Conservation (phyloP, 2,888 invertebrate genomes). For the Dasysyrphus albostriatus region DNA sequence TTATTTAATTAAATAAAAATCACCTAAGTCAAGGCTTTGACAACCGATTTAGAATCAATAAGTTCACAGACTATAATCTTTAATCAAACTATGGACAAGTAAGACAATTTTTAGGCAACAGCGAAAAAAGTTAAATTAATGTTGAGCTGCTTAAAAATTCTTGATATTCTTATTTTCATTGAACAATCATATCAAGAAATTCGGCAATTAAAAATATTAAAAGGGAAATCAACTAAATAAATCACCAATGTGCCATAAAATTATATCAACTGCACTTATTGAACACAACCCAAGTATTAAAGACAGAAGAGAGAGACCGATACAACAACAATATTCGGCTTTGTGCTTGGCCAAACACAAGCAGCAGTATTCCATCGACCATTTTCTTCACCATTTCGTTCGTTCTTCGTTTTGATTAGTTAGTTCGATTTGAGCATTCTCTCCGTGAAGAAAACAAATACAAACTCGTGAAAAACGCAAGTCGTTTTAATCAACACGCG, state of each 20-base stretch:
- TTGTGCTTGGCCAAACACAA: constrained; percentile 44
- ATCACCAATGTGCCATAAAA: neutral
- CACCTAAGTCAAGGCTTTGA: no score
- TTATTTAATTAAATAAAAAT: no score
- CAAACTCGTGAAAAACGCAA: constrained; percentile 35
- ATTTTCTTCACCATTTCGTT: constrained; percentile 53
- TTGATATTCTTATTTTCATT: no score
- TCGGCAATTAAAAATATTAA: no score
- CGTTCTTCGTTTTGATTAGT: constrained; percentile 23
- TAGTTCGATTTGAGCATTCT: constrained; percentile 72
- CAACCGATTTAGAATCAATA: no score
- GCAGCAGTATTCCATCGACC: constrained; percentile 42
- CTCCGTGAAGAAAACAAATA: constrained; percentile 47
- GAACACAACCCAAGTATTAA: constrained; percentile 1
- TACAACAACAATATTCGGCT: constrained; percentile 8
- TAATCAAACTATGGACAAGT: no score
- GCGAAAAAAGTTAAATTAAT: no score
- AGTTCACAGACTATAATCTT: no score
- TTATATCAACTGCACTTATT: neutral
- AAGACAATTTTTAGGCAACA: no score
- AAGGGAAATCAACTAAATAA: no score
- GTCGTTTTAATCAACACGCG: constrained; percentile 53
- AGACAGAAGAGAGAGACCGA: constrained; percentile 42
- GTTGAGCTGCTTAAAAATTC: no score
- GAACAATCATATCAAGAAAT: no score